These are phyloP conservation scores for Merodon equestris DNA, from an alignment of 2,888 invertebrate genomes.

Conservation along the genomic window DNA sequence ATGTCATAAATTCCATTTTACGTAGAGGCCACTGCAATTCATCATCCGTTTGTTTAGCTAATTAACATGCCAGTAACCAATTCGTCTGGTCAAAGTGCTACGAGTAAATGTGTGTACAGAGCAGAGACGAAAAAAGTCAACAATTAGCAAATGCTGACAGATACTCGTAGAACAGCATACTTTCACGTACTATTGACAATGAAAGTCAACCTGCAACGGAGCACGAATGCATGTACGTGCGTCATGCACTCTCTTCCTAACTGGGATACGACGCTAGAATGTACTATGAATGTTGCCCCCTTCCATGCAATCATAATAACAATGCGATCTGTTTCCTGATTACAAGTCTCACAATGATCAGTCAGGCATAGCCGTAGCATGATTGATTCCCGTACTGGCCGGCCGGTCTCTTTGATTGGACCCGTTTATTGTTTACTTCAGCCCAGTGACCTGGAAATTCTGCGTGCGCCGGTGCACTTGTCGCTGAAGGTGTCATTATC, in stretches of 20 bases:
- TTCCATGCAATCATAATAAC: constrained; percentile 8
- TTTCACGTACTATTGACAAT: constrained; percentile 61
- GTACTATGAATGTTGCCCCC: too few relatives aligned
- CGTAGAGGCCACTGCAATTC: constrained; percentile 7
- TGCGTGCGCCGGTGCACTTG: constrained; percentile 15
- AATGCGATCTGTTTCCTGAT: constrained; percentile 32
- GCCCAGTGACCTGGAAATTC: constrained; percentile 41
- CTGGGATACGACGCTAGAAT: not conserved
- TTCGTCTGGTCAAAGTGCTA: constrained; percentile 18
- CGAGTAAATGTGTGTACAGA: constrained; percentile 47
- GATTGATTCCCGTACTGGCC: not conserved
- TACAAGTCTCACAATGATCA: constrained; percentile 31
- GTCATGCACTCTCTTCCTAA: too few relatives aligned
- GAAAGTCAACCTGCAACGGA: constrained; percentile 40
- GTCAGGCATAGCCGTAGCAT: constrained; percentile 21
- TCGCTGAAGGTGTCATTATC: constrained; percentile 2
- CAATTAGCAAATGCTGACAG: constrained; percentile 54
- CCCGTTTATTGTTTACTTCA: constrained; percentile 8
- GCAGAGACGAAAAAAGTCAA: constrained; percentile 31
- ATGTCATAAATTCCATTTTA: constrained; percentile 29
- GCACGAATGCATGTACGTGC: too few relatives aligned
- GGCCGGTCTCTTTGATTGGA: too few relatives aligned
- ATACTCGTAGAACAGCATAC: constrained; percentile 48
- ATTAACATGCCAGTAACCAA: constrained; percentile 28
- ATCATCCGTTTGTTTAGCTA: constrained; percentile 22